Percentiles rank a stretch among this genome's conserved stretches.
These are phyloP conservation scores for Oscheius onirici DNA, from an alignment of 2,888 invertebrate species.

Conservation along the genomic window DNA sequence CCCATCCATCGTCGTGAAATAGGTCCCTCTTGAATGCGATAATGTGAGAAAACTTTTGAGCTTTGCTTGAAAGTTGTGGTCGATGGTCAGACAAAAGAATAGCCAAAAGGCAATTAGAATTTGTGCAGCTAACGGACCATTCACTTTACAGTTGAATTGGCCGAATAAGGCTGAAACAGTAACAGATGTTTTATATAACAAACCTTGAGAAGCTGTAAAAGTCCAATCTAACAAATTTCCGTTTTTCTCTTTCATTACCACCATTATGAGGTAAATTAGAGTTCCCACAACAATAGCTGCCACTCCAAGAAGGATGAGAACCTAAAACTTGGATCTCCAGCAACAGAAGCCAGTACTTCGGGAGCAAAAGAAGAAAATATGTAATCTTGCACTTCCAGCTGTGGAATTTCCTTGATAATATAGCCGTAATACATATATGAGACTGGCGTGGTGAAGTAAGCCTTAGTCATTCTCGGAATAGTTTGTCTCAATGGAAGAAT, in stretches of 20 bases:
- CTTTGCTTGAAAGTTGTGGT: slow-evolving; percentile 33
- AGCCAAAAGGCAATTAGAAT: slow-evolving; percentile 27
- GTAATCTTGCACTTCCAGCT: slow-evolving; percentile 47
- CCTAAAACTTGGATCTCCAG: slow-evolving; percentile 24
- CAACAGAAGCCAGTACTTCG: too few relatives aligned
- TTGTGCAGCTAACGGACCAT: slow-evolving; percentile 22
- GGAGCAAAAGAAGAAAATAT: slow-evolving; percentile 42
- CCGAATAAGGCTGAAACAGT: slow-evolving; percentile 22
- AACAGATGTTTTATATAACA: too few relatives aligned
- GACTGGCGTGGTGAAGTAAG: slow-evolving; percentile 47
- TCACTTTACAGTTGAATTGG: slow-evolving; percentile 16
- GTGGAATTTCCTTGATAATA: slow-evolving; percentile 43
- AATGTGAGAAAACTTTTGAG: slow-evolving; percentile 48
- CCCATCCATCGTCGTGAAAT: slow-evolving; percentile 45
- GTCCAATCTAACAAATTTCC: slow-evolving; percentile 19
- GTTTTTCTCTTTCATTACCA: slow-evolving; percentile 23
- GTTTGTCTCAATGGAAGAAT: slow-evolving; percentile 44
- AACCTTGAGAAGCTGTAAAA: slow-evolving; percentile 10
- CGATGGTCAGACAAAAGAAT: slow-evolving; percentile 28
- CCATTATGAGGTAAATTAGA: slow-evolving; percentile 31
- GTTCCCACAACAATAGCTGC: slow-evolving; percentile 38
- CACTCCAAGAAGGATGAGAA: slow-evolving; percentile 33
- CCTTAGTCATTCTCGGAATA: slow-evolving; percentile 41
- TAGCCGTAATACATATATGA: slow-evolving; percentile 48
- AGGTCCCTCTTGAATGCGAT: slow-evolving; percentile 46